Conservation (phyloP, 2,888 invertebrate genomes). For the Pristionchus fissidentatus region DNA sequence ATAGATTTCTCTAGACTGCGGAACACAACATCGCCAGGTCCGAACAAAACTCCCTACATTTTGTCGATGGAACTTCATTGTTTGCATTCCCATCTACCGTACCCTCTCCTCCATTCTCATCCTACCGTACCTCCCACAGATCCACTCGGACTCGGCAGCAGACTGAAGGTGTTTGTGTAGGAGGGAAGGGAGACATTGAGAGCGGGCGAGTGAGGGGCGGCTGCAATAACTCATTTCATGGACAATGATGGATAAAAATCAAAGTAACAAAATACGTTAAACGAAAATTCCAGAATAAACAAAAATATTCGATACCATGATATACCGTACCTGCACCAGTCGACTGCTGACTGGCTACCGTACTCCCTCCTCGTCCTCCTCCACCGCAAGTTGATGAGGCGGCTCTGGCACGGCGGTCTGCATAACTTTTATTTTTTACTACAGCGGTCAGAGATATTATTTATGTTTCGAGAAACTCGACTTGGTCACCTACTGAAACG, state of each 20-base stretch:
- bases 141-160: conserved; percentile 6
- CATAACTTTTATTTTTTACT: too few relatives aligned
- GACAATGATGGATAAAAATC: too few relatives aligned
- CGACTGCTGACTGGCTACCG: background rate
- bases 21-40: too few relatives aligned
- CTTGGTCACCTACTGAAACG: too few relatives aligned
- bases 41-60: too few relatives aligned
- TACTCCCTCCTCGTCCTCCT: background rate
- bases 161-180: background rate
- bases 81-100: background rate
- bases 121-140: background rate
- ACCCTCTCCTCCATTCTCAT: background rate
- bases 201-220: background rate
- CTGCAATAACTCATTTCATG: too few relatives aligned
- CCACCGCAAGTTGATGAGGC: background rate
- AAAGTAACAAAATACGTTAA: too few relatives aligned
- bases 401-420: too few relatives aligned
- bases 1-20: too few relatives aligned
- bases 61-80: too few relatives aligned
- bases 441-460: too few relatives aligned
- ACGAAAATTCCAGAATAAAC: background rate
- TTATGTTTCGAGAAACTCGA: too few relatives aligned
- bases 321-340: background rate
- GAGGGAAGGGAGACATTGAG: background rate
- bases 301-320: background rate